Evolutionary conservation across 2,888 invertebrate species (phyloP).

Genomic region (Drosophila rellima): DNA sequence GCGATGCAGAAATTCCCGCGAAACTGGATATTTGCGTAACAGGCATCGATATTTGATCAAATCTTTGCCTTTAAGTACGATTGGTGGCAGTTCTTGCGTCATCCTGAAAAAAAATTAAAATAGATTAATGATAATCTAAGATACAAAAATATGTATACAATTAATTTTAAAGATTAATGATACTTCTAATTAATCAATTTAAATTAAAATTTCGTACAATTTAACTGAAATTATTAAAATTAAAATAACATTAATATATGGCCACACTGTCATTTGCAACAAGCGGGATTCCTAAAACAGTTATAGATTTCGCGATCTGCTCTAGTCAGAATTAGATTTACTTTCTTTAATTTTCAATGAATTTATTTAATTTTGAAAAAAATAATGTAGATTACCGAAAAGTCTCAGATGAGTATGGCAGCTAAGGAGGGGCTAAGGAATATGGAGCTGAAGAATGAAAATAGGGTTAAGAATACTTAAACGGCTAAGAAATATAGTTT

Average conservation of each 20-base stretch:
- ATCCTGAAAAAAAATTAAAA: constrained; percentile 45
- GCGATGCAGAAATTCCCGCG: constrained; percentile 65
- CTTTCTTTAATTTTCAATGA: too few relatives aligned
- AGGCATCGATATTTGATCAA: constrained; percentile 66
- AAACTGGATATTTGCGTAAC: constrained; percentile 80
- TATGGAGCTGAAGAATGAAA: neutral
- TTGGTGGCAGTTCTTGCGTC: constrained; percentile 54
- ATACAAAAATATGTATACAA: neutral
- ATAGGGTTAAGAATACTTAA: too few relatives aligned
- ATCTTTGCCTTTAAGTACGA: constrained; percentile 61
- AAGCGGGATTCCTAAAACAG: too few relatives aligned
- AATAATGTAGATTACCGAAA: neutral
- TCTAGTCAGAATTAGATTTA: too few relatives aligned
- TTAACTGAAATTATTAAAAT: too few relatives aligned
- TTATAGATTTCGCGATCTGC: too few relatives aligned
- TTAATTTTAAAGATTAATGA: neutral
- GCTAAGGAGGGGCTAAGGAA: neutral
- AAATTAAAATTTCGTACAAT: too few relatives aligned
- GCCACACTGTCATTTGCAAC: too few relatives aligned
- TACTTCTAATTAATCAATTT: too few relatives aligned
- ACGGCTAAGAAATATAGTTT: too few relatives aligned
- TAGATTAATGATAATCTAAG: neutral
- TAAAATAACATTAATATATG: too few relatives aligned
- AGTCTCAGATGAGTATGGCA: neutral
- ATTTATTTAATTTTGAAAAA: neutral